Evolutionary conservation across 2,113 vertebrate genomes (phyloP).

Genomic region (Oostethus manadensis): DNA sequence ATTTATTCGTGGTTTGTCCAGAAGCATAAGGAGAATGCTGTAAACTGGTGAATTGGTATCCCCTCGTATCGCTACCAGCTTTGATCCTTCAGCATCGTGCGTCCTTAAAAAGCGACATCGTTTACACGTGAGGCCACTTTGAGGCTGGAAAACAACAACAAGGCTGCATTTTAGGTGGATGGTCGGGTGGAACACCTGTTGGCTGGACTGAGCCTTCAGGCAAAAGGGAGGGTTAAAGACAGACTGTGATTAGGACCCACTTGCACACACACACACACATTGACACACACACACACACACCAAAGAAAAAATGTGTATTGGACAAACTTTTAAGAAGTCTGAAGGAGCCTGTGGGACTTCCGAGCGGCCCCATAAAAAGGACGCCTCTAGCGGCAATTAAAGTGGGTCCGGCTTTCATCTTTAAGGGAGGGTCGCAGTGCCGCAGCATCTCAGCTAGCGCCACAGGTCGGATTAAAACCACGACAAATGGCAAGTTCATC

Average conservation of each 20-base stretch:
- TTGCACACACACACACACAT: conserved; percentile 42
- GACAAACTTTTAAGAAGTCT: conserved; percentile 53
- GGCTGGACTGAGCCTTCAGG: conserved; percentile 30
- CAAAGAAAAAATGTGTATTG: conserved; percentile 26
- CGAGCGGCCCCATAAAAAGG: conserved; percentile 47
- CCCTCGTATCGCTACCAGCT: too few relatives aligned
- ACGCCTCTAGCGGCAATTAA: conserved; percentile 57
- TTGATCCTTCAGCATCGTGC: too few relatives aligned
- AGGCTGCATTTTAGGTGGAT: conserved; percentile 7
- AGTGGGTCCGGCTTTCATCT: conserved; percentile 59
- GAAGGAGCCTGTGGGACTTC: conserved; percentile 56
- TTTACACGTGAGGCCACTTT: neutral
- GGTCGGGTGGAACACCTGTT: conserved; percentile 48
- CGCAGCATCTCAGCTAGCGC: too few relatives aligned
- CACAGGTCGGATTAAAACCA: too few relatives aligned
- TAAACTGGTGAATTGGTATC: too few relatives aligned
- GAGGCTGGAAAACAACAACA: conserved; percentile 2
- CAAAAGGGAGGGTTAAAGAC: conserved; percentile 32
- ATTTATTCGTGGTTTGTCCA: too few relatives aligned
- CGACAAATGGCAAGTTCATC: too few relatives aligned
- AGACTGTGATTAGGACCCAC: conserved; percentile 63
- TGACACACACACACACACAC: conserved; percentile 38
- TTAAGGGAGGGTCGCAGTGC: conserved; percentile 13
- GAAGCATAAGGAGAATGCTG: too few relatives aligned
- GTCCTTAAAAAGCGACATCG: too few relatives aligned